These are phyloP conservation scores for Sericinus montela DNA, from an alignment of 2,888 invertebrate species.

Conservation along the genomic window DNA sequence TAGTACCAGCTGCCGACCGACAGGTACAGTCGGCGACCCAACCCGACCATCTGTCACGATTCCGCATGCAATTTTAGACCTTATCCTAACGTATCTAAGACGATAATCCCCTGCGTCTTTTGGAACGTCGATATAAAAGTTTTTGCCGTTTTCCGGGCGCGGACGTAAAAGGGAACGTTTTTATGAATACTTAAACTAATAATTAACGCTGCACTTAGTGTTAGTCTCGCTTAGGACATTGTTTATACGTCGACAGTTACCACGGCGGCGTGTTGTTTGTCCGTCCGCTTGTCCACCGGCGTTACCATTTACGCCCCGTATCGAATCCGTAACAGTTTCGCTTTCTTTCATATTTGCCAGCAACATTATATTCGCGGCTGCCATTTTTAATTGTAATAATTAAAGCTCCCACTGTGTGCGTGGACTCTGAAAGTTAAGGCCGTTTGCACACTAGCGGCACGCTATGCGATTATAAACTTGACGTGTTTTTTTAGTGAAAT, in stretches of 20 bases:
- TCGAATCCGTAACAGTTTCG: slow-evolving; percentile 49
- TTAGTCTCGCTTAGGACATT: slow-evolving; percentile 53
- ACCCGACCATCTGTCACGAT: slow-evolving; percentile 17
- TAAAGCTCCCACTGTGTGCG: slow-evolving; percentile 42
- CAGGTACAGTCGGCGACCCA: slow-evolving; percentile 25
- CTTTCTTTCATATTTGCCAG: slow-evolving; percentile 43
- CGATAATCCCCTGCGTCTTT: slow-evolving; percentile 17
- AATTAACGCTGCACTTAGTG: slow-evolving; percentile 56
- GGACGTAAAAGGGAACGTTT: slow-evolving; percentile 35
- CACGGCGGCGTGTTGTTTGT: slow-evolving; percentile 50
- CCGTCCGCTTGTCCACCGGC: slow-evolving; percentile 44
- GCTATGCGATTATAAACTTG: background rate
- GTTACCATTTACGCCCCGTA: slow-evolving; percentile 49
- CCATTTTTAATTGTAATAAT: slow-evolving; percentile 57
- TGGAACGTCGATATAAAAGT: slow-evolving; percentile 31
- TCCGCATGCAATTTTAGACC: slow-evolving; percentile 17
- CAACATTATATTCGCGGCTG: slow-evolving; percentile 43
- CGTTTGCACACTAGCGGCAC: slow-evolving; percentile 23
- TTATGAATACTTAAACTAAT: slow-evolving; percentile 68
- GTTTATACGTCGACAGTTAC: slow-evolving; percentile 55
- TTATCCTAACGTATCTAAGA: slow-evolving; percentile 17
- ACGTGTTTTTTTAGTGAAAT: too few species aligned
- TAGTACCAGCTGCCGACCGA: slow-evolving; percentile 46
- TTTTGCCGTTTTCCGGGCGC: slow-evolving; percentile 37
- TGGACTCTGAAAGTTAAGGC: slow-evolving; percentile 25